Base-by-base conservation (phyloP, 2,113 vertebrate species). In the Rhea pennata region DNA sequence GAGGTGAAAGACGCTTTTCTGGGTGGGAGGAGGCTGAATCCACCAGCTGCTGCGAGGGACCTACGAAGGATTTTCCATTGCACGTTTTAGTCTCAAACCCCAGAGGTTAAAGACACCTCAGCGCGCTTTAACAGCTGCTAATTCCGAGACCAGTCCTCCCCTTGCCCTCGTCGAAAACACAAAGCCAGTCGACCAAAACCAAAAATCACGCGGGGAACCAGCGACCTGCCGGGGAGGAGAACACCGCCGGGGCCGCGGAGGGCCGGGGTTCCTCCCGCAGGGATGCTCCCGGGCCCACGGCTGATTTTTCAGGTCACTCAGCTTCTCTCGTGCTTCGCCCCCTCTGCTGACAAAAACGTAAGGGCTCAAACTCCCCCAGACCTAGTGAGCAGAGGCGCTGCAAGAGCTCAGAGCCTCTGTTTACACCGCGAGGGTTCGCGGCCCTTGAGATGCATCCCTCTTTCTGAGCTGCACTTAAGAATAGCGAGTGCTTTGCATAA, bases 391-490 rank as follows among this genome's bases (percentile, higher is more conserved):
- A 27, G 59, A 16, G 24, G 3, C 2, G 23, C 15, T 22, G 66
- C 39, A 62, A 59, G n/a, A 79, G 82, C 15, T 27, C 4, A 58
- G 56, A 31, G 29, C 26, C 13, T 26, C 53, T 24, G 26, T 54
- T 54, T 27, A 5, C 5, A 54, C 24, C 56, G 9, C 8, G 53
- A 5, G 1, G 6, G 20, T 29, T 29, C 6, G 15, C 8, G n/a
- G 40, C 33, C 5, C 1, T 5, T 33, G 58, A 3, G 61, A 27
- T 15, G 4, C 22, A 4, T 22, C 56, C 59, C 61, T 70, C 9
- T 24, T 51, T 54, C 64, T 36, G 17, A 5, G 0, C 0, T 0
- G 54, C 5, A 3, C n/a, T 4, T 10, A 12, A 51, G 53, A 64
- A 21, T 0, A 42, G 83, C 16, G n/a, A 56, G 31, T 42, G 2